Evolutionary conservation across 2,113 vertebrate species (phyloP), one percentile per base, ranked within the genome.

Genomic region (Tetraodon nigroviridis): DNA sequence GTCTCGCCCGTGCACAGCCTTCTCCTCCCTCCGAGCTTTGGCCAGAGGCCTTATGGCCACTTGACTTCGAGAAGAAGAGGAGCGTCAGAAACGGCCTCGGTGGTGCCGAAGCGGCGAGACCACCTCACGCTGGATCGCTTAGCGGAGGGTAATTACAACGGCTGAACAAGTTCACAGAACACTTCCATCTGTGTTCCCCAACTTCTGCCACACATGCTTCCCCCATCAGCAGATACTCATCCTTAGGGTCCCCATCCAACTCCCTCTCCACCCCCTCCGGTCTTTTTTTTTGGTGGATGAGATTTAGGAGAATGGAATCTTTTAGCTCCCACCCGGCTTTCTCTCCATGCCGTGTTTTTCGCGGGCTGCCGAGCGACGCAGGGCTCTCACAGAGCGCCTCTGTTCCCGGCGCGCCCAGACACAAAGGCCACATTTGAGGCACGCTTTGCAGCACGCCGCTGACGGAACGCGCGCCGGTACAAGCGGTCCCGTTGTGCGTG

Each of bases 391-490:
- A 91, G 77, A 87, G 79, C 73, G 40, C 72, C 87, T 92, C 89
- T 94, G 88, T 93, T 92, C 82, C 68, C 81, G 72, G 73, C 64
- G 73, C 74, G 68, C 75, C 62, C 60, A 69, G 73, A 83, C 90
- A 93, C 89, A 90, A 92, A 93, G 90, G 88, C 79, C 87, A 90
- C 90, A 92, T 93, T 93, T 89, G 86, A 89, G 87, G 83, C 86
- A 77, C 64, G 81, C 79, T 80, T 71, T 79, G 84, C 86, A 78
- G 76, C 78, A 78, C 54, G 76, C 84, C 70, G 74, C 86, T 87
- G 85, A 90, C 79, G 64, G 80, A 86, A 84, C 61, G 66, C 81
- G 79, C 80, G 82, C 73, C 81, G 59, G 80, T 90, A 94, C 92
- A 94, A 94, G 92, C 77, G 89, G 78, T 37, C 67, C 78, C 78